phyloP scores from a whole-genome alignment of 2,113 vertebrate genomes.

The Piaya cayana region DNA sequence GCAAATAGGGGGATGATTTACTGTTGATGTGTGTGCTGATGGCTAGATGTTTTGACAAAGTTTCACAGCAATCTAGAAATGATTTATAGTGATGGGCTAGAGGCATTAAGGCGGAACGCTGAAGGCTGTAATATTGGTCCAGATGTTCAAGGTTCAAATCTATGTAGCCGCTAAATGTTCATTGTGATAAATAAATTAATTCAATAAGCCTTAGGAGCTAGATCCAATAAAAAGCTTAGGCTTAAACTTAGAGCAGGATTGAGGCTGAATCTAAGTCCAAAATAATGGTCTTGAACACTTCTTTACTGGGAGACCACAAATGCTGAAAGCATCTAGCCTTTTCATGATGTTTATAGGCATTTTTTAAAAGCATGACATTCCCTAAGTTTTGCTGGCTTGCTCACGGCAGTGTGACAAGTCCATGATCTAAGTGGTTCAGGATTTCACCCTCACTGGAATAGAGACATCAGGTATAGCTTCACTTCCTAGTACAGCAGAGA shows the following conservation, averaged over 20 bases:
- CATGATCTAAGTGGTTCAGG: not conserved
- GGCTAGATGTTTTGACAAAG: not conserved
- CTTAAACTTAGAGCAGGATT: not conserved
- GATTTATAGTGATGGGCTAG: not conserved
- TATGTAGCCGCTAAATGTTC: not conserved
- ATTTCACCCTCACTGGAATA: not conserved
- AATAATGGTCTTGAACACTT: not conserved
- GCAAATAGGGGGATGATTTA: not conserved
- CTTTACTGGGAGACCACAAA: not conserved
- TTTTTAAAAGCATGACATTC: not conserved
- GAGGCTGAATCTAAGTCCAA: conserved; percentile 3
- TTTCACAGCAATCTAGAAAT: not conserved
- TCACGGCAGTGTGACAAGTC: not conserved
- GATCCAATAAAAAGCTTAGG: conserved; percentile 25
- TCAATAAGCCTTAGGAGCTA: not conserved
- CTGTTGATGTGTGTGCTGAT: not conserved
- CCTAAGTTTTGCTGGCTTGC: not conserved
- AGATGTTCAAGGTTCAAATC: not conserved
- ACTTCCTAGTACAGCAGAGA: not conserved
- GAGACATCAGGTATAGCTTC: not conserved
- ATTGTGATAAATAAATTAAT: not conserved
- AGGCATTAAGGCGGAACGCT: fast-evolving
- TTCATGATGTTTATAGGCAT: not conserved
- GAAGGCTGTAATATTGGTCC: not conserved
- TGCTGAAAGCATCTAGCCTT: not conserved